These are phyloP conservation scores for Rhamphomyia laevipes DNA, from an alignment of 2,888 invertebrate genomes.

Conservation along the genomic window DNA sequence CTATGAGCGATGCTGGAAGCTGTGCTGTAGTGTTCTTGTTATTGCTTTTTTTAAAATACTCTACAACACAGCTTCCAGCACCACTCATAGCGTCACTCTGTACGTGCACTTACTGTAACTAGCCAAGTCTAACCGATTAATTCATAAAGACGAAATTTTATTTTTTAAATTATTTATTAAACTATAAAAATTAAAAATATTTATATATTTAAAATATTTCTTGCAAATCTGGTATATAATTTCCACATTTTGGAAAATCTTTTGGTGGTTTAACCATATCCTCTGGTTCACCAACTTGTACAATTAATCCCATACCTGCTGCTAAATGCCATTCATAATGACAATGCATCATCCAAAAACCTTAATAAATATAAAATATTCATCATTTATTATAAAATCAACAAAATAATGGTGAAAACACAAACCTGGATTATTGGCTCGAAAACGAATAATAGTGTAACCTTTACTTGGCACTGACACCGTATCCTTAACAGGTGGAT, in stretches of 20 bases:
- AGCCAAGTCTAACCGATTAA: no score
- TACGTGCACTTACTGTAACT: no score
- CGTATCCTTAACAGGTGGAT: conserved; percentile 28
- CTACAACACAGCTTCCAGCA: no score
- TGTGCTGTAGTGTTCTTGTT: no score
- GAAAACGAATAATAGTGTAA: conserved; percentile 26
- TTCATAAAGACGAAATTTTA: no score
- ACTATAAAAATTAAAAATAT: no score
- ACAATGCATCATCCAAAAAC: conserved; percentile 27
- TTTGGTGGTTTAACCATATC: conserved; percentile 54
- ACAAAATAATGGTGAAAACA: no score
- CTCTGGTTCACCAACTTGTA: conserved; percentile 39
- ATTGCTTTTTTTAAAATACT: no score
- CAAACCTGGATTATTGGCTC: conserved; percentile 24
- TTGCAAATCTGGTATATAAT: conserved; percentile 41
- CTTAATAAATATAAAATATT: conserved; percentile 8
- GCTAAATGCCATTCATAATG: conserved; percentile 28
- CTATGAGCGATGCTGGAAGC: no score
- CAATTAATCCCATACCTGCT: conserved; percentile 24
- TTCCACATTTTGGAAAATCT: conserved; percentile 68
- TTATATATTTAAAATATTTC: no score
- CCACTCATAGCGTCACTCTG: no score
- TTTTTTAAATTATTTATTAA: no score
- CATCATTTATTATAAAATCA: conserved; percentile 5
- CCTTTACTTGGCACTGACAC: conserved; percentile 28